Evolutionary conservation across 2,113 vertebrate genomes (phyloP).

Genomic region (Rhea pennata): DNA sequence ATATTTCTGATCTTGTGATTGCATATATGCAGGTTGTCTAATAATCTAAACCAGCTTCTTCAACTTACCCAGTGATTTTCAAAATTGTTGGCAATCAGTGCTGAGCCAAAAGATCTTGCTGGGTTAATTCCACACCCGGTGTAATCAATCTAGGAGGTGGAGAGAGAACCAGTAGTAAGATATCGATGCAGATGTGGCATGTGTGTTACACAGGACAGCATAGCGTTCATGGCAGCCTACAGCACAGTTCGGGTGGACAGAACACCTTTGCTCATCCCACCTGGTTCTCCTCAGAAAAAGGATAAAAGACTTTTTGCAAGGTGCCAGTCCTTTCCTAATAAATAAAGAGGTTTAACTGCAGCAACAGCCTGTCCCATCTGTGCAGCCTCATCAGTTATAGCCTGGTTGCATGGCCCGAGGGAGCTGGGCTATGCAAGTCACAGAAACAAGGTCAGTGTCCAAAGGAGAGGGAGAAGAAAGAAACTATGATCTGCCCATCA

Average conservation of each 20-base stretch:
- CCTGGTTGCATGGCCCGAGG: too few relatives aligned
- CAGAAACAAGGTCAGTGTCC: neutral
- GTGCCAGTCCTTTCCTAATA: neutral
- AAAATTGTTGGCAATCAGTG: constrained; percentile 85
- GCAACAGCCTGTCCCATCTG: neutral
- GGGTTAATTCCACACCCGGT: constrained; percentile 98
- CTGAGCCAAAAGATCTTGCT: constrained; percentile 92
- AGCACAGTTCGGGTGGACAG: neutral
- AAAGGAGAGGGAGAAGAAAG: neutral
- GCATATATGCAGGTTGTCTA: neutral
- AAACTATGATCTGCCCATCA: neutral
- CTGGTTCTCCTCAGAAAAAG: neutral
- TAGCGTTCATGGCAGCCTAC: neutral
- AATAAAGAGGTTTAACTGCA: neutral
- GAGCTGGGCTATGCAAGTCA: neutral
- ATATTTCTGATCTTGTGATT: neutral
- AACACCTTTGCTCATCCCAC: neutral
- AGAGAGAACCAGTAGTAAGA: constrained; percentile 17
- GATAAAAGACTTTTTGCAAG: neutral
- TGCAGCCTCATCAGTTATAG: neutral
- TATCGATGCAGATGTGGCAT: neutral
- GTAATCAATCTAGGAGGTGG: constrained; percentile 88
- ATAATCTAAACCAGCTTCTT: neutral
- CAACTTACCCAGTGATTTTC: constrained; percentile 92
- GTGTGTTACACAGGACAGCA: neutral